Conservation (phyloP, 2,888 invertebrate species). For the Baronia brevicornis region DNA sequence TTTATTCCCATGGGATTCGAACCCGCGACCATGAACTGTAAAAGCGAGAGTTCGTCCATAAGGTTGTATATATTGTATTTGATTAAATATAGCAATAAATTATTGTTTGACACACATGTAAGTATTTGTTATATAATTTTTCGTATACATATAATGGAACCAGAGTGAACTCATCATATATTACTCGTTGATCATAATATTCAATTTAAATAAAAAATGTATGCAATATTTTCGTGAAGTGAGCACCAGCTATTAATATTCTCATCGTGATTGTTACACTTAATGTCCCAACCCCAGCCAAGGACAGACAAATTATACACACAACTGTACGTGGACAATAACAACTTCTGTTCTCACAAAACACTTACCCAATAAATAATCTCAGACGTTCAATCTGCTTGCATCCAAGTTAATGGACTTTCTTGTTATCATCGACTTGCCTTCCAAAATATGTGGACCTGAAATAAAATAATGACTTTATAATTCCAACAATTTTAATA, state of each 20-base stretch:
- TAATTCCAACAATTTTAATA: too few relatives aligned
- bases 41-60: too few relatives aligned
- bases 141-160: too few relatives aligned
- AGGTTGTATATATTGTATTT: too few relatives aligned
- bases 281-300: slow-evolving; percentile 36
- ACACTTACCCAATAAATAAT: slow-evolving; percentile 14
- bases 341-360: slow-evolving; percentile 15
- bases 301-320: slow-evolving; percentile 30
- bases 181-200: too few relatives aligned
- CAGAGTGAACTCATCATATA: too few relatives aligned
- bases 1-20: too few relatives aligned
- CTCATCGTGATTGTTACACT: slow-evolving; percentile 34
- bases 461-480: too few relatives aligned
- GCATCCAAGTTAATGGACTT: slow-evolving; percentile 11
- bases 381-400: slow-evolving; percentile 13
- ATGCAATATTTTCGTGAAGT: slow-evolving; percentile 33
- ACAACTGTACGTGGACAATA: slow-evolving; percentile 13
- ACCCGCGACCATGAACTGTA: too few relatives aligned
- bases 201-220: slow-evolving; percentile 23
- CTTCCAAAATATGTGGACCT: slow-evolving; percentile 9
- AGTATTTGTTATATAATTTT: too few relatives aligned
- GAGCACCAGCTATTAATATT: slow-evolving; percentile 35
- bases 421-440: slow-evolving; percentile 10
- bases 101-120: too few relatives aligned
- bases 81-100: too few relatives aligned